Percentiles rank a stretch among this genome's conserved stretches.
These are phyloP conservation scores for Acholoe squamosa DNA, from an alignment of 2,888 invertebrate species.

Conservation along the genomic window DNA sequence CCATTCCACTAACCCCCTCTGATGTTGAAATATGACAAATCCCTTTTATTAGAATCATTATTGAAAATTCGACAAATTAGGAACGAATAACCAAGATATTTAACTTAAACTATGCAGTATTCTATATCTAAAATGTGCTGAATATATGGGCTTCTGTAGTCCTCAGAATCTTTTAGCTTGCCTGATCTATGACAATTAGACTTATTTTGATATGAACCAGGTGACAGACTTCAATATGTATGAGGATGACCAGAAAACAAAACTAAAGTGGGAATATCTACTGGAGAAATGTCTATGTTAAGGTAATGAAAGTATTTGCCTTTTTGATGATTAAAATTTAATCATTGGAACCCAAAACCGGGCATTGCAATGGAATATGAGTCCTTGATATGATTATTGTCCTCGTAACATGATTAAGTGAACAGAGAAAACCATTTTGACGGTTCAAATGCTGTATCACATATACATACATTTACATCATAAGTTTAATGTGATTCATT, in stretches of 20 bases:
- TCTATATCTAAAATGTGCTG: no score
- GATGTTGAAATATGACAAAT: no score
- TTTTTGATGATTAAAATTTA: no score
- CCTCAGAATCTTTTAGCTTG: no score
- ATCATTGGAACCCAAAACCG: no score
- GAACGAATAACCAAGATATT: no score
- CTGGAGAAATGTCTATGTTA: slow-evolving; percentile 79
- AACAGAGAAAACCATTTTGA: not conserved
- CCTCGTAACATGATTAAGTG: not conserved
- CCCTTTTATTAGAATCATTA: no score
- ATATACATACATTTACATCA: not conserved
- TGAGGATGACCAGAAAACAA: slow-evolving; percentile 74
- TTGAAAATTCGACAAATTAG: no score
- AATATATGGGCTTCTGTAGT: no score
- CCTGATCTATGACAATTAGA: no score
- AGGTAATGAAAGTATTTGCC: slow-evolving; percentile 76
- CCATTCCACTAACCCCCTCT: no score
- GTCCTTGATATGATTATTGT: not conserved
- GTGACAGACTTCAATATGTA: slow-evolving; percentile 73
- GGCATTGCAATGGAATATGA: not conserved
- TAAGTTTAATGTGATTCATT: not conserved
- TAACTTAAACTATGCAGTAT: no score
- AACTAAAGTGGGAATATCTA: slow-evolving; percentile 79
- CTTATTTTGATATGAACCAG: slow-evolving; percentile 69
- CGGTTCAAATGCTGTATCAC: not conserved